Evolutionary conservation across 2,113 vertebrate species (phyloP), one percentile per base, ranked within the genome.

Genomic region (Oxyura jamaicensis): DNA sequence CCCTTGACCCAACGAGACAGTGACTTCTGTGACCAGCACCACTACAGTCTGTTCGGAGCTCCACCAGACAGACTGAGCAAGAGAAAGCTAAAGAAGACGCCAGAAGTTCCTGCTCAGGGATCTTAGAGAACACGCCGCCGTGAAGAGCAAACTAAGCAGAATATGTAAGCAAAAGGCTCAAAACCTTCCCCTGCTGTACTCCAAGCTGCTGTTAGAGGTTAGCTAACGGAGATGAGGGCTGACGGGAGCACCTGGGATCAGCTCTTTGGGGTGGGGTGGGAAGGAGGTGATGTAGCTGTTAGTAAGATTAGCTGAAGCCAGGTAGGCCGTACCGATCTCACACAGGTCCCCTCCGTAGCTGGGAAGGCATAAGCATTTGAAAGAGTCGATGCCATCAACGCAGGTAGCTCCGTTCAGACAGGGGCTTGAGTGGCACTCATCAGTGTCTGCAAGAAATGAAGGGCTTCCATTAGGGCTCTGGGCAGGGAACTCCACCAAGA

Each of bases 321-420:
- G 94, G 92, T 94, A 97, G 98, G 98, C 98, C 99, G 92, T 99
- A 99, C 99, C 99, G 93, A 99, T 98, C 98, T 99, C 98, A 98
- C 99, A 99, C 97, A 96, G 98, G 98, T 99, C 97, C 98, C 99
- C 99, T 99, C 98, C 98, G 97, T 99, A 99, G 99, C 99, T 99
- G 98, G 99, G 99, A 98, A 99, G 99, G 98, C 99, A 99, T 98
- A 99, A 99, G 98, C 99, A 99, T 99, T 98, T 99, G 99, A 99
- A 99, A 99, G 98, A 98, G 98, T 99, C 98, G 98, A 98, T 98
- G 95, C 98, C 98, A 96, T 99, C 99, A 97, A 97, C 97, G 98
- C 99, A 99, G 98, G 99, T 99, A 97, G 99, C 99, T 99, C 99
- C 99, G 93, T 99, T 99, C 99, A 98, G 97, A 98, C 99, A 99